These are phyloP conservation scores for Peromyscus nudipes DNA, from an alignment of 2,797 vertebrate species.

Conservation along the genomic window DNA sequence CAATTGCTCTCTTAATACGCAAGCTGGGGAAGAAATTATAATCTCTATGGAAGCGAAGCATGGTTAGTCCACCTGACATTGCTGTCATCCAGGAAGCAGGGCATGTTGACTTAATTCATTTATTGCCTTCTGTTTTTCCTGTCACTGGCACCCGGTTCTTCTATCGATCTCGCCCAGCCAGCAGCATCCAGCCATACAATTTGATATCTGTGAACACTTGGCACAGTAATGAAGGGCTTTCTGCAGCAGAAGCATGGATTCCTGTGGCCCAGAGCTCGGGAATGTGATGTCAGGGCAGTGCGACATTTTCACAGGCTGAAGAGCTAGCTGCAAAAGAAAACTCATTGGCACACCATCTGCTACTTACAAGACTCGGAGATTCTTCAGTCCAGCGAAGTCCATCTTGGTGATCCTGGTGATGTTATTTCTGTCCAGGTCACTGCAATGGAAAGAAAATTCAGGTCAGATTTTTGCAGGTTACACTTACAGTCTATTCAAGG, in stretches of 20 bases:
- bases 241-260: neutral
- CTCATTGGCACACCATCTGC: neutral
- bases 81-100: constrained; percentile 64
- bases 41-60: constrained; percentile 59
- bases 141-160: constrained; percentile 41
- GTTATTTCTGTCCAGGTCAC: constrained; percentile 98
- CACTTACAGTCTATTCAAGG: constrained; percentile 19
- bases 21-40: constrained; percentile 74
- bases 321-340: constrained; percentile 46
- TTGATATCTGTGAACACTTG: neutral
- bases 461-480: constrained; percentile 71
- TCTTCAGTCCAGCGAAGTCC: constrained; percentile 97
- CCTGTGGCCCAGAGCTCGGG: neutral
- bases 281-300: neutral
- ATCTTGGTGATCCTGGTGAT: constrained; percentile 97
- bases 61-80: constrained; percentile 63
- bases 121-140: constrained; percentile 60
- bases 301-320: constrained; percentile 15
- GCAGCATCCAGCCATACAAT: constrained; percentile 5
- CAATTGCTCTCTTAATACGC: constrained; percentile 63
- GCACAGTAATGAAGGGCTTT: neutral
- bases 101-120: constrained; percentile 62
- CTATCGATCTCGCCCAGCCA: neutral
- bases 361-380: constrained; percentile 98
- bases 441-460: constrained; percentile 84